Evolutionary conservation across 2,888 invertebrate species (phyloP), one percentile per base, ranked within the genome.

Genomic region (Epinotia brunnichana): DNA sequence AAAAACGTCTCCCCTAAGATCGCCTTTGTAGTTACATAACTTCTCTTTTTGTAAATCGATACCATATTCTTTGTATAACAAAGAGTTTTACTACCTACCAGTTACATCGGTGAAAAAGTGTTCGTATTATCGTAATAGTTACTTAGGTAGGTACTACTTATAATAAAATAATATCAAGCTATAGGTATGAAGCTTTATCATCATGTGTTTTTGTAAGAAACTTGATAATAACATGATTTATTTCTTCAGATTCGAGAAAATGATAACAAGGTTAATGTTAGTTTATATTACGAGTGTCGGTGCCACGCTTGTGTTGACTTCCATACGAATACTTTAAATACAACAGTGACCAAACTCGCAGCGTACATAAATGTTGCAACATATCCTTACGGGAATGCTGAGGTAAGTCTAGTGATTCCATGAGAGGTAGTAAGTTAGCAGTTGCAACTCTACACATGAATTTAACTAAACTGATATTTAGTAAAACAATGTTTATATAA

Each of bases 321-420:
- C 48, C 79, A 54, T 74, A 81, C 0, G 81, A 80, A 13, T 4
- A 5, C n/a, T 48, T 68, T 68, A 51, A 19, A 24, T 15, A 10
- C n/a, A 19, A 59, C 51, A 19, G 15, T 51, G 9, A 15, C 13
- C 21, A 39, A 95, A 96, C 77, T 87, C 97, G 44, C 82, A 94
- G 39, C 94, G 95, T 68, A 68, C 19, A 5, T 68, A 10, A 93
- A 95, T 0, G 95, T 94, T 79, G 88, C 94, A 73, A 91, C 91
- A 95, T 76, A 90, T 96, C 97, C 97, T 17, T 97, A 96, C 85
- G 97, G 97, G 70, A 96, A 97, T 89, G 97, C 97, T 3, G 86
- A 91, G 91, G 96, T 96, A 90, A 91, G 91, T 86, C 29, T 11
- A n/a, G 29, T n/a, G n/a, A 11, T 17, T 3, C 4, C 7, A 13